Conservation (phyloP, 2,888 invertebrate species). For the Fragum sueziense region DNA sequence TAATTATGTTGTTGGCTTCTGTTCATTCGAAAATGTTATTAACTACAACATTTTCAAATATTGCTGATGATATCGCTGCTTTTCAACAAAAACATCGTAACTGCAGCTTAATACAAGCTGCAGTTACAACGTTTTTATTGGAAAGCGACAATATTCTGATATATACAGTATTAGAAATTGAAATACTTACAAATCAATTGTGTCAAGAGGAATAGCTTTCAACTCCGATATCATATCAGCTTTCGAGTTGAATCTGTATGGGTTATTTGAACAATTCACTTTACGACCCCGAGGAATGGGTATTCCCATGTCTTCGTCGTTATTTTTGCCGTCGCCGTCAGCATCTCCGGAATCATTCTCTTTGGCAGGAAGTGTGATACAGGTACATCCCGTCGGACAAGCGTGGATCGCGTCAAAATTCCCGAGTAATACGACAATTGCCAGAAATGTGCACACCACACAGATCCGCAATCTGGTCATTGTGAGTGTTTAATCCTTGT, state of each 20-base stretch:
- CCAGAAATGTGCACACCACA: conserved; percentile 55
- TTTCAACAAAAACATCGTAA: no score
- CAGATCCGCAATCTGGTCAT: conserved; percentile 56
- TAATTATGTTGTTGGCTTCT: no score
- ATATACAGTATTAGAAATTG: no score
- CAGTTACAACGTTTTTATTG: no score
- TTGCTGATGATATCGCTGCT: no score
- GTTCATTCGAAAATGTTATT: no score
- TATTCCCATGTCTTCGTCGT: conserved; percentile 35
- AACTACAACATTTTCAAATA: no score
- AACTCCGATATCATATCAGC: conserved; percentile 53
- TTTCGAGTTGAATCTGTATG: conserved; percentile 63
- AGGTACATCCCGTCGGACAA: conserved; percentile 54
- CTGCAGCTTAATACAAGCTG: no score
- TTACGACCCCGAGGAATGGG: conserved; percentile 59
- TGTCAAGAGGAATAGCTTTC: conserved; percentile 61
- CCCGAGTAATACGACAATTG: conserved; percentile 40
- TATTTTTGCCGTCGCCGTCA: background rate
- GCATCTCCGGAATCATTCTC: conserved; percentile 32
- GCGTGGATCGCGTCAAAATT: conserved; percentile 17
- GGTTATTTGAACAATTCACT: conserved; percentile 68
- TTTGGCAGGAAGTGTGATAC: conserved; percentile 51
- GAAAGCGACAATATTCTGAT: no score
- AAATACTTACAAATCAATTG: conserved; percentile 71
- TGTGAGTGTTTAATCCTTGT: conserved; percentile 19